Evolutionary conservation across 2,113 vertebrate species (phyloP).

Genomic region (Pseudopodoces humilis): DNA sequence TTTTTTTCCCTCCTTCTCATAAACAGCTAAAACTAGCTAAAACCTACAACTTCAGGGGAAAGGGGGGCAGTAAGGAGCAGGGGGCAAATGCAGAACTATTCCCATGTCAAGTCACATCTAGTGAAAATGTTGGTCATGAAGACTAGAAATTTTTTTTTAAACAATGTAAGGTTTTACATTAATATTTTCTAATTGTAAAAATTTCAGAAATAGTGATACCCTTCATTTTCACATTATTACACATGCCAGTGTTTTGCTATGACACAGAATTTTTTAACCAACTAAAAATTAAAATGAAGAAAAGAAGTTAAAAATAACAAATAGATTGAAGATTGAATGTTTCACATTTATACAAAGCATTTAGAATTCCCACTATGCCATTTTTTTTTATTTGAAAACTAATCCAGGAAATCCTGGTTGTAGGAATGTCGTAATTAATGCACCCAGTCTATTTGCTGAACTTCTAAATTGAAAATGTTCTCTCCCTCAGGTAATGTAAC

Average conservation of each 20-base stretch:
- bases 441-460: background rate
- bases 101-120: background rate
- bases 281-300: background rate
- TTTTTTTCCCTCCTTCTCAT: background rate
- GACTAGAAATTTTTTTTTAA: background rate
- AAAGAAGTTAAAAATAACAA: background rate
- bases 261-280: background rate
- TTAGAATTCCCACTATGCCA: background rate
- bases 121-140: background rate
- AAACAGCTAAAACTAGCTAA: background rate
- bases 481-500: background rate
- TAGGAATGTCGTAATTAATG: accelerated
- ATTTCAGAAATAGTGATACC: conserved; percentile 23
- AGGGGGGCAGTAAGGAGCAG: accelerated
- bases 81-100: background rate
- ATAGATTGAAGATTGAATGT: background rate
- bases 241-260: background rate
- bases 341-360: background rate
- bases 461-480: background rate
- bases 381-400: background rate
- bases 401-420: background rate
- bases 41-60: background rate
- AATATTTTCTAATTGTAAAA: background rate
- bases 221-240: conserved; percentile 10
- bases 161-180: background rate